Base-by-base conservation (phyloP, 2,797 vertebrate genomes). In the Loriculus beryllinus region DNA sequence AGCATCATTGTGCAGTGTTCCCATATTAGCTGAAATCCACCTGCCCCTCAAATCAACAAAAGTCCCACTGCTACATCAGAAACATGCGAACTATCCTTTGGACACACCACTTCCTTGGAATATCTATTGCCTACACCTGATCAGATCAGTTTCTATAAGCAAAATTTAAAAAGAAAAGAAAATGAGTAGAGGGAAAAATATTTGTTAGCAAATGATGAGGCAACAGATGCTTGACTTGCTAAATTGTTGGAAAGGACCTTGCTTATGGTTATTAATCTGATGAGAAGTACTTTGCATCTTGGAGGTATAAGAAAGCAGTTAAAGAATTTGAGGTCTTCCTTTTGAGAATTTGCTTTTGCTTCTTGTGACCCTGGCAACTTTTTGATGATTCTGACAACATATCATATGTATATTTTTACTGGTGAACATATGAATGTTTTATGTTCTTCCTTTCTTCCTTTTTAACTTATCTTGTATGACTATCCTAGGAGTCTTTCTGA, bases 371-470 rank as follows among this genome's bases (percentile, higher is more conserved):
- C 7, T 74, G 25, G 5, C 6, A 64, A 21, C 15, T 60, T 65
- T 59, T n/a, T 42, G 19, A 72, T 65, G 40, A 77, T 59, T 49
- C 19, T 83, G 26, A 12, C 12, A 83, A 33, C 12, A 54, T 56
- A 68, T 33, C 7, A 33, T 65, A 54, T 1, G 3, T 63, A 21
- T 28, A 25, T 59, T 88, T 88, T 54, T 49, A 18, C 3, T 48
- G 8, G 2, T 33, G 48, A 78, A 29, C 11, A 10, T 20, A 40
- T 4, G 2, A 79, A 29, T 72, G 48, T 33, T 84, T 81, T 35
- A 23, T 25, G 1, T n/a, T 54, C 1, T 31, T 76, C 2, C 0
- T 29, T 51, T 37, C 12, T 52, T 42, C 2, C 7, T 59, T 57
- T 48, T 67, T 45, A 51, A 14, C 1, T 33, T 67, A 26, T 25